Base-by-base conservation (phyloP, 2,888 invertebrate species). In the Apoderus coryli region DNA sequence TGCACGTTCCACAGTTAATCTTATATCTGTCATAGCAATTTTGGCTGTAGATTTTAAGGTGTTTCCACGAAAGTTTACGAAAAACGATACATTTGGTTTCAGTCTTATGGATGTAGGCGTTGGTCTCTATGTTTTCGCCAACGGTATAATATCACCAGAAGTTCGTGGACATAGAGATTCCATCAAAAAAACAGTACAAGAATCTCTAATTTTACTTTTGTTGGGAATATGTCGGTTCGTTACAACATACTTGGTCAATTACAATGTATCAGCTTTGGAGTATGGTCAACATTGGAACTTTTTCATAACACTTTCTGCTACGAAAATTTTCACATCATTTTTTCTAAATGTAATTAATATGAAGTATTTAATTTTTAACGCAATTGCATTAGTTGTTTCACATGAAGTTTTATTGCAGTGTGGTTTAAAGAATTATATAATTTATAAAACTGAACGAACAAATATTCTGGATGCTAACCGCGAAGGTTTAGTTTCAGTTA, bases 271-370 rank as follows among this genome's bases (percentile, higher is more conserved):
- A 54, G 71, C 82, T 0, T 72, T 80, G 1, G 98, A 98, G 55
- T 98, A 99, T 63, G 98, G 98, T 0, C 68, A 78, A 1, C 95
- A 98, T 56, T 92, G 95, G 86, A 98, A 99, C 59, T 99, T 99
- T 54, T 98, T 96, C 57, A 76, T 92, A 42, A 95, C 93, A 0
- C 60, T 99, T 33, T 89, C 85, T 3, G 59, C 76, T 22, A 76
- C 88, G 10, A 89, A 85, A 59, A 52, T 86, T 2, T 48, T 80
- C 11, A 75, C 77, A 22, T 72, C 72, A 1, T 39, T 73, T 5
- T 46, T 80, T 23, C 57, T 78, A 25, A 64, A 59, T 27, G 53
- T 67, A 6, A 53, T 74, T 2, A 56, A 62, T 16, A 55, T 66
- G 1, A 53, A 60, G 22, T 59, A 63, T 26, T 54, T 73, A 12